Conservation (phyloP, 2,113 vertebrate genomes). For the Maccullochella peelii region DNA sequence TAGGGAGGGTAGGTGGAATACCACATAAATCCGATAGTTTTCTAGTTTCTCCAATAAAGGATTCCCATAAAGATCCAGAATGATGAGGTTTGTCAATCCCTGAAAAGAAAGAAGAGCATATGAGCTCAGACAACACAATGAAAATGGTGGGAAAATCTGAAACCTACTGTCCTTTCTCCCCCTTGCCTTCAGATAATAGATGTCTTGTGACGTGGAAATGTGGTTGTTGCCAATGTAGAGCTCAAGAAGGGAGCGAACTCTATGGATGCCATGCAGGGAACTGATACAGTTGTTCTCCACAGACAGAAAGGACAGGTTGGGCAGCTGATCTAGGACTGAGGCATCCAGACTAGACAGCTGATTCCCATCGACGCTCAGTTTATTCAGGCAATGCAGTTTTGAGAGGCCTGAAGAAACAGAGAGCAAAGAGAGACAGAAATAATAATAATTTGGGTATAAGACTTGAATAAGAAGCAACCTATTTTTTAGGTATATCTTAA, state of each 20-base stretch:
- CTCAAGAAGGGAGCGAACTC: slow-evolving; percentile 84
- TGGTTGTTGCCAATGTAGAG: slow-evolving; percentile 89
- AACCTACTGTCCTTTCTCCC: not conserved
- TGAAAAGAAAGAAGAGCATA: slow-evolving; percentile 55
- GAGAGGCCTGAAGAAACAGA: slow-evolving; percentile 83
- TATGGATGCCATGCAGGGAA: slow-evolving; percentile 86
- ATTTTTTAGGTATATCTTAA: not conserved
- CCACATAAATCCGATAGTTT: slow-evolving; percentile 88
- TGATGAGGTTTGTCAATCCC: slow-evolving; percentile 87
- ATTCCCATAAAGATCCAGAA: slow-evolving; percentile 89
- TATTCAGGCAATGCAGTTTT: slow-evolving; percentile 84
- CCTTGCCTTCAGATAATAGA: slow-evolving; percentile 88
- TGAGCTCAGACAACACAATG: not conserved
- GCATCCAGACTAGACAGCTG: slow-evolving; percentile 84
- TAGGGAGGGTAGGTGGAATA: slow-evolving; percentile 89
- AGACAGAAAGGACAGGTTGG: slow-evolving; percentile 87
- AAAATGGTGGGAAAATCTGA: not conserved
- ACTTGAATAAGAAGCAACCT: not conserved
- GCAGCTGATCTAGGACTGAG: slow-evolving; percentile 82
- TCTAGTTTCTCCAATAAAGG: slow-evolving; percentile 86
- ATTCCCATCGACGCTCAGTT: slow-evolving; percentile 88
- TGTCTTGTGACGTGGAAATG: slow-evolving; percentile 85
- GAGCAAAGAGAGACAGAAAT: slow-evolving; percentile 1
- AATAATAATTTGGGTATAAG: not conserved
- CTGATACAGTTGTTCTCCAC: slow-evolving; percentile 88